phyloP scores from a whole-genome alignment of 2,797 vertebrate species.

The Bucorvus abyssinicus region DNA sequence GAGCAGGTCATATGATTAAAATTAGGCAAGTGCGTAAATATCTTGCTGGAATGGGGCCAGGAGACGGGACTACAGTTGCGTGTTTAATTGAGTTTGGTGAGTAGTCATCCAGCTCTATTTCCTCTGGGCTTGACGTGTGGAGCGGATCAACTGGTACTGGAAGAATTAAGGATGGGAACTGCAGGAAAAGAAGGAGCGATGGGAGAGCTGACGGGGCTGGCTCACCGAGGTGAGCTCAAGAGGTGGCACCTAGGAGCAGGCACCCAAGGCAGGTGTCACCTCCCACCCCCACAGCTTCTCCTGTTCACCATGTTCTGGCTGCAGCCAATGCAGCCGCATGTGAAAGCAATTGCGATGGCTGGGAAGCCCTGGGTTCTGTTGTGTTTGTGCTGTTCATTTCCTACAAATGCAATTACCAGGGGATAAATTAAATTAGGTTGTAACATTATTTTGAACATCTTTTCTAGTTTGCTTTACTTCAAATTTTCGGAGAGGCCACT shows the following conservation, averaged over 20 bases:
- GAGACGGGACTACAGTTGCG: not conserved
- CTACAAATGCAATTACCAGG: conserved; percentile 56
- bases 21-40: not conserved
- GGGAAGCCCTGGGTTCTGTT: conserved; percentile 37
- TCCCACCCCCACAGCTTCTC: not conserved
- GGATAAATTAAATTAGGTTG: conserved; percentile 60
- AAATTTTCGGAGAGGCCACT: conserved; percentile 73
- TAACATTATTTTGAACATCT: conserved; percentile 73
- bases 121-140: fast-evolving
- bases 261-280: not conserved
- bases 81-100: not conserved
- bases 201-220: fast-evolving
- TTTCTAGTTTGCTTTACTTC: conserved; percentile 77
- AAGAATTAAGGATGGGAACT: not conserved
- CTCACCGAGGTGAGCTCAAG: not conserved
- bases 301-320: conserved; percentile 29
- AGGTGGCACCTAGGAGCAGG: not conserved
- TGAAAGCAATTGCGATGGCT: conserved; percentile 48
- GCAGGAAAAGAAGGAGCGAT: not conserved
- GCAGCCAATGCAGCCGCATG: not conserved
- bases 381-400: conserved; percentile 58
- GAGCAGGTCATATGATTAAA: not conserved
- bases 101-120: not conserved
- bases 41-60: not conserved
- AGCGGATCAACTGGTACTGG: not conserved